These are phyloP conservation scores for Timema podura DNA, from an alignment of 2,888 invertebrate genomes.

Conservation along the genomic window DNA sequence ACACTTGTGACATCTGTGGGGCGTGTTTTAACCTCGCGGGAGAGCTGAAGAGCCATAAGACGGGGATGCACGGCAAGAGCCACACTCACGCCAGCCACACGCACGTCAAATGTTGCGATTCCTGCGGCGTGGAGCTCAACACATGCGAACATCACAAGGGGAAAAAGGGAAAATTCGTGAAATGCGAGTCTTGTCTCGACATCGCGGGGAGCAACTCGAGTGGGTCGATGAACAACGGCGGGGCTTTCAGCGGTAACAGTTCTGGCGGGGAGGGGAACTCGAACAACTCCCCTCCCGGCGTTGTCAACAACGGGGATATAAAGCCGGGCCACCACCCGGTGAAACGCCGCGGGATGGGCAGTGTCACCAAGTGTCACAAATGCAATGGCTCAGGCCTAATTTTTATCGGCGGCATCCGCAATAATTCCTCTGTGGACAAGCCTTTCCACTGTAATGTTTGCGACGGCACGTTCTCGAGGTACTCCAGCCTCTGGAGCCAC, in stretches of 20 bases:
- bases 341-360: conserved; percentile 75
- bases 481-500: conserved; percentile 85
- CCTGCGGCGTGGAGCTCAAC: conserved; percentile 38
- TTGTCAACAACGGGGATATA: conserved; percentile 19
- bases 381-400: conserved; percentile 86
- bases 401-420: conserved; percentile 56
- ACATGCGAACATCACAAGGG: conserved; percentile 36
- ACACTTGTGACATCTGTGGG: conserved; percentile 49
- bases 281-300: conserved; percentile 26
- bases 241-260: conserved; percentile 22
- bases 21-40: conserved; percentile 47
- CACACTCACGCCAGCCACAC: conserved; percentile 20
- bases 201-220: conserved; percentile 19
- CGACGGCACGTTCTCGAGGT: conserved; percentile 58
- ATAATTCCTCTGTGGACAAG: conserved; percentile 55
- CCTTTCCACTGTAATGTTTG: conserved; percentile 87
- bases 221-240: conserved; percentile 26
- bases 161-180: conserved; percentile 38
- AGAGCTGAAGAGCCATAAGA: conserved; percentile 49
- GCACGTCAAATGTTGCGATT: conserved; percentile 34
- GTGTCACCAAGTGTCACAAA: conserved; percentile 83
- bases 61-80: conserved; percentile 44
- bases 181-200: conserved; percentile 39
- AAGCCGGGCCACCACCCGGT: conserved; percentile 68
- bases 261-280: conserved; percentile 31